A percentile compares a stretch with the other conserved stretches of the same genome.
These are phyloP conservation scores for Halesus radiatus DNA, from an alignment of 1,140 invertebrate genomes.

Conservation along the genomic window DNA sequence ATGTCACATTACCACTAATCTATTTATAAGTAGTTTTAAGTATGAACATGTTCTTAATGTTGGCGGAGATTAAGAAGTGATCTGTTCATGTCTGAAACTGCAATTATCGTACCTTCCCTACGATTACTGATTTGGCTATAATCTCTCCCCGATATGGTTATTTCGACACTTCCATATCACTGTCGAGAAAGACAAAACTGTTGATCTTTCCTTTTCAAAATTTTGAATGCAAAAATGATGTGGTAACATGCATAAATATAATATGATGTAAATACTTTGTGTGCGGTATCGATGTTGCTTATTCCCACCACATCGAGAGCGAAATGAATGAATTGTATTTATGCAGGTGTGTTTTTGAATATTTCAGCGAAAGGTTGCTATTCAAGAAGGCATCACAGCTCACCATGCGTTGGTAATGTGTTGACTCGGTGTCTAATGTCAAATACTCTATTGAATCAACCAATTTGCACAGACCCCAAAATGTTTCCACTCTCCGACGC, in stretches of 20 bases:
- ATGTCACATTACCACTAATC: conserved; percentile 15
- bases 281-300: neutral
- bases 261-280: neutral
- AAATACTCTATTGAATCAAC: conserved; percentile 19
- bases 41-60: conserved; percentile 24
- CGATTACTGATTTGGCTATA: conserved; percentile 14
- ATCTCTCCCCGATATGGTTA: neutral
- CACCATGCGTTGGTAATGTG: neutral
- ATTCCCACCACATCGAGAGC: too few species aligned
- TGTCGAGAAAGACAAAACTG: neutral
- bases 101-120: conserved; percentile 24
- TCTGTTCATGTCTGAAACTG: conserved; percentile 30
- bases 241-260: neutral
- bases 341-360: neutral
- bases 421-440: conserved; percentile 3
- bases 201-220: neutral
- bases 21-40: conserved; percentile 34
- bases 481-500: neutral
- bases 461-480: conserved; percentile 37
- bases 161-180: neutral
- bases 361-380: neutral
- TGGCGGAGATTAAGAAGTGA: conserved; percentile 7
- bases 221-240: neutral
- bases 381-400: neutral
- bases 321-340: neutral